These are phyloP conservation scores for Papilio demoleus DNA, from an alignment of 2,888 invertebrate species.

Conservation along the genomic window DNA sequence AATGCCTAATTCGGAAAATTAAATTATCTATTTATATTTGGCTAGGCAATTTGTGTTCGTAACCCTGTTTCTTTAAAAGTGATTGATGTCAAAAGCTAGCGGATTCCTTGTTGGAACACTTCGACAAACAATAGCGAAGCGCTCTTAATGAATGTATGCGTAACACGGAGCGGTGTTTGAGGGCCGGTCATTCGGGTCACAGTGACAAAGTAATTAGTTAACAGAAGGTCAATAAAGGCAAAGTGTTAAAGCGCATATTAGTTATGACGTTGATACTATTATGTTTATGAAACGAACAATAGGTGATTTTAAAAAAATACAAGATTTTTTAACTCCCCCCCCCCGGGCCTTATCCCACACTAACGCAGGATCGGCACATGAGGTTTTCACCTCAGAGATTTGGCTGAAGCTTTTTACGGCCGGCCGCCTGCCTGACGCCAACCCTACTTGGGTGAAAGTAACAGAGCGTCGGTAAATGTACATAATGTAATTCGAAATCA, in stretches of 20 bases:
- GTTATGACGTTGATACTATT: not conserved
- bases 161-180: constrained; percentile 53
- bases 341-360: too few relatives aligned
- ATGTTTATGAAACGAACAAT: not conserved
- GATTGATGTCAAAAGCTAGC: constrained; percentile 38
- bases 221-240: constrained; percentile 47
- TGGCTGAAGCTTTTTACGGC: too few relatives aligned
- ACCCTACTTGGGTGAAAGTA: too few relatives aligned
- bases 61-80: constrained; percentile 8
- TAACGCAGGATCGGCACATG: too few relatives aligned
- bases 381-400: too few relatives aligned
- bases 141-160: constrained; percentile 56
- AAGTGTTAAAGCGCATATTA: constrained; percentile 13
- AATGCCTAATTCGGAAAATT: not conserved
- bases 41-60: constrained; percentile 14
- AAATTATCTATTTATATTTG: too few relatives aligned
- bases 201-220: constrained; percentile 48
- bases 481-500: too few relatives aligned
- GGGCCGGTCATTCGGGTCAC: constrained; percentile 54
- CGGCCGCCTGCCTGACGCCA: too few relatives aligned
- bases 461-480: too few relatives aligned
- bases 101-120: constrained; percentile 42
- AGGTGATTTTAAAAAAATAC: too few relatives aligned
- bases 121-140: constrained; percentile 46
- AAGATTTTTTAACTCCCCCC: too few relatives aligned